Conservation (phyloP, 2,888 invertebrate genomes). For the Hypomecis atomaria region DNA sequence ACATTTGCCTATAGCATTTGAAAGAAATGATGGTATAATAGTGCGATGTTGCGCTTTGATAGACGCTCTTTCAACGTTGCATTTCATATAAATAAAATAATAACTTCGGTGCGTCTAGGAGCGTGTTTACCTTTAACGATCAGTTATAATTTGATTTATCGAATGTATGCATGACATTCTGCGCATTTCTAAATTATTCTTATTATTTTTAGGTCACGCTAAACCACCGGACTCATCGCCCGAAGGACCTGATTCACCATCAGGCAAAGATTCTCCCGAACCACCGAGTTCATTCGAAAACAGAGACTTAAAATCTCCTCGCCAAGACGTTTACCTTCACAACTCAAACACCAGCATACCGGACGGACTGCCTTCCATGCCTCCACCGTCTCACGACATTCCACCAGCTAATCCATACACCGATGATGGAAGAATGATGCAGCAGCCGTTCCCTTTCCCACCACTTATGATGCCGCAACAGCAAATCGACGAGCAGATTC, state of each 20-base stretch:
- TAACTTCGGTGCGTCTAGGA: too few species aligned
- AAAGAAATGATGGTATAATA: too few species aligned
- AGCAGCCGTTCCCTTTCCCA: slow-evolving; percentile 69
- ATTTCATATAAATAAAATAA: too few species aligned
- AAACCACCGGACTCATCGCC: slow-evolving; percentile 79
- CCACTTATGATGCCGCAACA: slow-evolving; percentile 66
- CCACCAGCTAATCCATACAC: slow-evolving; percentile 64
- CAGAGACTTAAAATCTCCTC: slow-evolving; percentile 67
- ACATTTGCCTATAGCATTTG: too few species aligned
- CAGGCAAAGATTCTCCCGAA: slow-evolving; percentile 74
- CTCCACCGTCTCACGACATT: slow-evolving; percentile 61
- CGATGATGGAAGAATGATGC: slow-evolving; percentile 70
- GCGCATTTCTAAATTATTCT: not conserved
- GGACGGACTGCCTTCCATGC: slow-evolving; percentile 55
- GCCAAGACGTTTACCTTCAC: slow-evolving; percentile 70
- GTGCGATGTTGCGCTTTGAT: too few species aligned
- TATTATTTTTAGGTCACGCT: slow-evolving; percentile 63
- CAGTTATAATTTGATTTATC: too few species aligned
- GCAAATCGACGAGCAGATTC: slow-evolving; percentile 68
- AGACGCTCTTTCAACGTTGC: too few species aligned
- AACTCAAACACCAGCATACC: slow-evolving; percentile 58
- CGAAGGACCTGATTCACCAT: slow-evolving; percentile 72
- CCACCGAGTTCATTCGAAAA: slow-evolving; percentile 62
- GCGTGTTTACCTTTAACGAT: too few species aligned
- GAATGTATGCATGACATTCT: too few species aligned